Percentiles rank a stretch among this genome's conserved stretches.
Conservation (phyloP, 2,797 vertebrate genomes). For the Xiphophorus birchmanni region DNA sequence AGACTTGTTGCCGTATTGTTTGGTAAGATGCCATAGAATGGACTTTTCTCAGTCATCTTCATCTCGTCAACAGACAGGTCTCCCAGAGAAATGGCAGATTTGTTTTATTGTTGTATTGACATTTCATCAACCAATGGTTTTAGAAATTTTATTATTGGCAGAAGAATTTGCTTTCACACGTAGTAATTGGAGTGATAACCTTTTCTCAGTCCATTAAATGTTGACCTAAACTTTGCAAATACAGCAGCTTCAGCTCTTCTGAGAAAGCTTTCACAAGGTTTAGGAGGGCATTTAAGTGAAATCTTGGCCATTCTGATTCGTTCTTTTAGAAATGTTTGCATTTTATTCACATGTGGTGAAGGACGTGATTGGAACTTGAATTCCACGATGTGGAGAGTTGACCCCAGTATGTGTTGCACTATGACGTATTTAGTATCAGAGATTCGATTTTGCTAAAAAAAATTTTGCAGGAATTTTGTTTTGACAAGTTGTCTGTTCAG, state of each 20-base stretch:
- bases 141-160: not conserved
- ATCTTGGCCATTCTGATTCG: not conserved
- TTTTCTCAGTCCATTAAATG: not conserved
- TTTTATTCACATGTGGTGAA: not conserved
- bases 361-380: not conserved
- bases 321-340: not conserved
- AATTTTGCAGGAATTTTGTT: not conserved
- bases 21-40: not conserved
- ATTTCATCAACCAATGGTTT: not conserved
- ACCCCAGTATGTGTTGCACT: not conserved
- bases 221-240: not conserved
- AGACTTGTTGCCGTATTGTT: not conserved
- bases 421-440: not conserved
- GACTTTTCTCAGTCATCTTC: not conserved
- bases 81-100: not conserved
- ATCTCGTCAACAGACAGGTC: not conserved
- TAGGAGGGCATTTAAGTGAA: too few relatives aligned
- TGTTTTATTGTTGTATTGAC: not conserved
- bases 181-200: not conserved
- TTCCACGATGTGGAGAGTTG: not conserved
- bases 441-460: not conserved
- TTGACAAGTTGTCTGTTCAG: not conserved
- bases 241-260: not conserved
- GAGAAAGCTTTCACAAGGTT: not conserved
- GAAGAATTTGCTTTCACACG: not conserved